Evolutionary conservation across 2,888 invertebrate genomes (phyloP), one percentile per base, ranked within the genome.

Genomic region (Punctoribates punctum): DNA sequence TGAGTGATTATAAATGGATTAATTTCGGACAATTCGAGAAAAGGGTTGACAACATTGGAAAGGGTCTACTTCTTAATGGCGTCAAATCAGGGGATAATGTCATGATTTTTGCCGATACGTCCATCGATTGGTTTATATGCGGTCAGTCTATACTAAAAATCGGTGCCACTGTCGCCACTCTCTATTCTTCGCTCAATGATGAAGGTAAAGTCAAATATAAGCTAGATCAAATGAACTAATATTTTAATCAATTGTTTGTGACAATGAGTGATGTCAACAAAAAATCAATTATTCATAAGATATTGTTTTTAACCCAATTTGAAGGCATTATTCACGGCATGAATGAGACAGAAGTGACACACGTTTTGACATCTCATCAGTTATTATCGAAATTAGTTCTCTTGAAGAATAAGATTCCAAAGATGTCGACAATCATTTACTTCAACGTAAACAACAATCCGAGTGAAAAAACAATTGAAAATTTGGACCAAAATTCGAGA

Each of bases 111-210:
- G 96, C 97, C 0, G 99, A 99, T 86, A 99, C 98, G 0, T 88
- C 97, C 81, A 93, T 93, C 73, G 98, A 98, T 85, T 99, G 99
- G 99, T 91, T 97, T 90, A 87, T 97, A 73, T 92, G 95, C 0
- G 96, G 96, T 0, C 94, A 97, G 83, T 96, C 94, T 75, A 93
- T 96, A 85, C 96, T 99, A 86, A 94, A 93, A 83, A 93, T 92
- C 17, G 77, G 77, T 20, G 65, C 77, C 3, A 72, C 73, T 42
- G 90, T 98, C 82, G 96, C 96, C 2, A 99, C 98, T 0, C 91
- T 99, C 81, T 99, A 99, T 84, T 93, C 98, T 1, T 98, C 97
- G 0, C 87, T 99, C 17, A 96, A 97, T 48, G 95, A 96, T 83
- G 97, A 98, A 9, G 98, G 96, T 67, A 25, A 27, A 20, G 8